Evolutionary conservation across 2,797 vertebrate species (phyloP).

Genomic region (Rousettus madagascariensis): DNA sequence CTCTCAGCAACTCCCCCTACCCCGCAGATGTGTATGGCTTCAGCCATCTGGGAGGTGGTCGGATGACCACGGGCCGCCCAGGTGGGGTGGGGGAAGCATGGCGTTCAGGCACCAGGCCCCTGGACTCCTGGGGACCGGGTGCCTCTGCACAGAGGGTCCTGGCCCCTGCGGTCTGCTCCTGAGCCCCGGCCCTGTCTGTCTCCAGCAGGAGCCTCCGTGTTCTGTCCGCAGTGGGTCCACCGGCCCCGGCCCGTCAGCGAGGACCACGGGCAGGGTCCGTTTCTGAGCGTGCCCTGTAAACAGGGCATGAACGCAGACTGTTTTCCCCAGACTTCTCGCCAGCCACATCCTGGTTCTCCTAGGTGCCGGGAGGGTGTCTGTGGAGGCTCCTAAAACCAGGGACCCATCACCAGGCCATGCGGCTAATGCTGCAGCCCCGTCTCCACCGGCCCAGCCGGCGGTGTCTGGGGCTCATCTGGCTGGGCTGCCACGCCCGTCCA

Average conservation of each 20-base stretch:
- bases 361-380: neutral
- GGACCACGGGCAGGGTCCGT: accelerated
- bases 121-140: neutral
- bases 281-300: accelerated
- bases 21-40: accelerated
- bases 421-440: accelerated
- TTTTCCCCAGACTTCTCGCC: accelerated
- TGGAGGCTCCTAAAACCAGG: neutral
- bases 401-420: no score
- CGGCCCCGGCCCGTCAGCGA: accelerated
- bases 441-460: neutral
- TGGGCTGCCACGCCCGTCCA: neutral
- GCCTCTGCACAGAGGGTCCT: neutral
- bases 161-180: neutral
- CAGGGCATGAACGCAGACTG: accelerated
- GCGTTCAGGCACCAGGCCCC: accelerated
- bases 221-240: neutral
- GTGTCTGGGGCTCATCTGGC: neutral
- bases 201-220: neutral
- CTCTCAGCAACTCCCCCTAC: no score
- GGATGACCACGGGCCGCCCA: accelerated
- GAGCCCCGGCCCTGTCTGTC: neutral
- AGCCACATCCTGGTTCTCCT: accelerated
- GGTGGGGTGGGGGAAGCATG: no score
- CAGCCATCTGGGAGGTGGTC: neutral